A percentile compares a stretch with the other conserved stretches of the same genome.
These are phyloP conservation scores for Sebastolobus alascanus DNA, from an alignment of 2,797 vertebrate genomes.

Conservation along the genomic window DNA sequence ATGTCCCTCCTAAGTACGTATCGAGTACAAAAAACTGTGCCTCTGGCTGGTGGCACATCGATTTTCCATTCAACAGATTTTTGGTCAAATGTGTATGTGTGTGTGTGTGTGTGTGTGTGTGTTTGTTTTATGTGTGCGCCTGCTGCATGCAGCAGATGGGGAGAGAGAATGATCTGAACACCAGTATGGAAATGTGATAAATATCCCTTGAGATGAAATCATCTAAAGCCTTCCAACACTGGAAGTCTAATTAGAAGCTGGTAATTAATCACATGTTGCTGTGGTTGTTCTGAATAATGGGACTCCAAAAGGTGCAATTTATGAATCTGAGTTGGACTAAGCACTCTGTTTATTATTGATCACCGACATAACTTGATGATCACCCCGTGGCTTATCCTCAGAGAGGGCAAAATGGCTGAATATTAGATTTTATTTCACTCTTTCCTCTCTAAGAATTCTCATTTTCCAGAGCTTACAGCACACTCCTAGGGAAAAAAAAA, in stretches of 20 bases:
- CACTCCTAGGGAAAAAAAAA: background rate
- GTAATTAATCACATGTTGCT: constrained; percentile 77
- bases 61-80: constrained; percentile 42
- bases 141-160: constrained; percentile 26
- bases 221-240: constrained; percentile 72
- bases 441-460: background rate
- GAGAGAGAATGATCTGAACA: constrained; percentile 60
- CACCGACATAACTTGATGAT: constrained; percentile 50
- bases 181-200: constrained; percentile 75
- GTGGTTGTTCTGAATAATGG: constrained; percentile 72
- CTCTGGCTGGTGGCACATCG: constrained; percentile 34
- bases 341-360: constrained; percentile 62
- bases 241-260: constrained; percentile 78
- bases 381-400: constrained; percentile 19
- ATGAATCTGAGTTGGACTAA: constrained; percentile 67
- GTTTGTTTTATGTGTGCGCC: background rate
- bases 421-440: background rate
- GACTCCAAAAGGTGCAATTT: constrained; percentile 68
- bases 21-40: constrained; percentile 23
- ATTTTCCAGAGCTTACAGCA: background rate
- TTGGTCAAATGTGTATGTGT: constrained; percentile 7
- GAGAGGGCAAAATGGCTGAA: constrained; percentile 24
- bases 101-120: background rate
- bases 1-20: constrained; percentile 42
- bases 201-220: constrained; percentile 79